These are phyloP conservation scores for Platycheirus rosarum DNA, from an alignment of 2,888 invertebrate species.

Conservation along the genomic window DNA sequence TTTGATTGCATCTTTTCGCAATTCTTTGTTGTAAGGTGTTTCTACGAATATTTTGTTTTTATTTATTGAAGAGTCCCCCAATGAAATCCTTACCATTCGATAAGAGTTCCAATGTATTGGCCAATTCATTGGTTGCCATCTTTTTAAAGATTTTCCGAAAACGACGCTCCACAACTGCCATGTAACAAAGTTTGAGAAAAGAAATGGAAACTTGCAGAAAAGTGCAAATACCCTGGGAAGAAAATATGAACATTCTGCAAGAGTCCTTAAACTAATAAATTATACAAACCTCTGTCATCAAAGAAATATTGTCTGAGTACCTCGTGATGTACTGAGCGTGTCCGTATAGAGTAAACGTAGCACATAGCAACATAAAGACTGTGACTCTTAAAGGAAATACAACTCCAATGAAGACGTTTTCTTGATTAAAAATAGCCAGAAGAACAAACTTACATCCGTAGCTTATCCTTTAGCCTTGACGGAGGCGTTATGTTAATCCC, in stretches of 20 bases:
- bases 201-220: constrained; percentile 43
- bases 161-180: constrained; percentile 25
- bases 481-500: constrained; percentile 53
- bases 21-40: constrained; percentile 70
- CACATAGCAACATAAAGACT: background rate
- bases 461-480: constrained; percentile 11
- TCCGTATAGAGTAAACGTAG: background rate
- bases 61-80: too few species aligned
- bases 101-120: constrained; percentile 36
- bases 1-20: constrained; percentile 75
- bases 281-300: constrained; percentile 35
- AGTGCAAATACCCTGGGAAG: constrained; percentile 32
- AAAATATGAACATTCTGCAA: background rate
- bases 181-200: constrained; percentile 36
- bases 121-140: constrained; percentile 43
- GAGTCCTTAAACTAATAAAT: background rate
- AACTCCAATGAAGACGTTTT: too few species aligned
- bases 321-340: background rate
- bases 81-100: constrained; percentile 16
- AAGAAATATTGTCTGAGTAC: constrained; percentile 22
- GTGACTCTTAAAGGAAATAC: background rate
- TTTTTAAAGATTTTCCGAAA: constrained; percentile 22
- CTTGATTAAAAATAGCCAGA: background rate
- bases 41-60: background rate
- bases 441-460: constrained; percentile 21